Evolutionary conservation across 2,113 vertebrate genomes (phyloP), one percentile per base, ranked within the genome.

Genomic region (Tylochromis polylepis): DNA sequence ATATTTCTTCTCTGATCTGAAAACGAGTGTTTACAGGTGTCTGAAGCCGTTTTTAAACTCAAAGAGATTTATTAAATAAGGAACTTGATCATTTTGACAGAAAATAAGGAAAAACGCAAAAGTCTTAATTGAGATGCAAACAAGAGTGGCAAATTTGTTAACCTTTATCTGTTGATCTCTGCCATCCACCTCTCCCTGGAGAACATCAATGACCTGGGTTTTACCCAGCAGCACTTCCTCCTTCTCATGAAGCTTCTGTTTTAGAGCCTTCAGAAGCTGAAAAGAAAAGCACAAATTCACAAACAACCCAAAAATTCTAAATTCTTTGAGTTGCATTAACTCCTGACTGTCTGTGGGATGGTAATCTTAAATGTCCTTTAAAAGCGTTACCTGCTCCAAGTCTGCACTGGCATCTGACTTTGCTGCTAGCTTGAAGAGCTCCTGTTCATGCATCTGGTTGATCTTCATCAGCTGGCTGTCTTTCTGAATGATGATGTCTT

Each of bases 191-290:
- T 98, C 98, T 14, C 96, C 97, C 87, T 98, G 97, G 31, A 98
- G 95, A 46, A 98, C 96, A n/a, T 97, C 96, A 3, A 98, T 97
- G 79, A 98, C 98, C 91, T 98, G 98, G 1, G 96, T 97, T 86
- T 97, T 97, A 79, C 97, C 98, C 51, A 97, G 92, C 87, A 98
- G 95, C 16, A 98, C 97, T 87, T 98, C 97, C 89, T 98, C 98
- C 84, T 98, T 98, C 92, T 98, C 97, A 14, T 98, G 97, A 2
- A 98, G 96, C 88, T 98, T 98, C 95, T 98, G 98, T 67, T 98
- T 98, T 31, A 98, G 94, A 24, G 97, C 97, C 91, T 98, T 98
- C 9, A 98, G 82, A 22, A 97, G 95, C 95, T 97, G 87, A 79
- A 46, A 16, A 3, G 5, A 34, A 77, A 60, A 31, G 29, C 2